Percentiles rank a stretch among this genome's conserved stretches.
Conservation (phyloP, 2,797 vertebrate species). For the Naso thynnoides region DNA sequence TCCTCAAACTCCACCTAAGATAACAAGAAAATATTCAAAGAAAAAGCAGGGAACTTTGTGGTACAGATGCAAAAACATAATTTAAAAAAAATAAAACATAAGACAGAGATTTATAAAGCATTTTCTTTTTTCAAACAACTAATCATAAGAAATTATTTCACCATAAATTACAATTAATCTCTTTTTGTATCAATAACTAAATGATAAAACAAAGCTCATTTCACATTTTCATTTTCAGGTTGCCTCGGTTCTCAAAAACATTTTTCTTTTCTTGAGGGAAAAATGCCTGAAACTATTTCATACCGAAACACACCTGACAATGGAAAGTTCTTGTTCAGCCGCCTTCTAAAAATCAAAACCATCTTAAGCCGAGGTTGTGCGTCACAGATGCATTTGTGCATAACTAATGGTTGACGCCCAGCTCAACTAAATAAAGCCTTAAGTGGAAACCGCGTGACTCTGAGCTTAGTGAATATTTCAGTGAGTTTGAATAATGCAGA, state of each 20-base stretch:
- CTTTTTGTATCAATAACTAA: too few relatives aligned
- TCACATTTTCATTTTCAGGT: neutral
- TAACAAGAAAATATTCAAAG: neutral
- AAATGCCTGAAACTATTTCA: slow-evolving; percentile 7
- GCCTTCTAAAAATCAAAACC: slow-evolving; percentile 39
- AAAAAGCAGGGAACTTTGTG: neutral
- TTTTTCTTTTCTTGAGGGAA: slow-evolving; percentile 1
- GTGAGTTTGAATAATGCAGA: slow-evolving; percentile 85
- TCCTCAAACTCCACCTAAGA: slow-evolving; percentile 97
- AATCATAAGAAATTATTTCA: neutral
- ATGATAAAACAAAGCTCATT: neutral
- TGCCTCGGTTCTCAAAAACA: neutral
- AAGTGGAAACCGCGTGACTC: slow-evolving; percentile 75
- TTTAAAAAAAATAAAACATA: neutral
- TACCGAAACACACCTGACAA: slow-evolving; percentile 47
- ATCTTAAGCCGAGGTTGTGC: slow-evolving; percentile 46
- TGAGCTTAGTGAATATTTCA: slow-evolving; percentile 83
- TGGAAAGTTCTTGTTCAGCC: slow-evolving; percentile 59
- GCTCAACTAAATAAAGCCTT: slow-evolving; percentile 81
- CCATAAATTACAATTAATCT: neutral
- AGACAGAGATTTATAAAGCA: neutral
- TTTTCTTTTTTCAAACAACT: neutral
- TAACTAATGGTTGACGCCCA: slow-evolving; percentile 75
- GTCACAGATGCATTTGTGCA: slow-evolving; percentile 79
- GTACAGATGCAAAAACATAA: neutral